phyloP scores from a whole-genome alignment of 2,888 invertebrate species.

The Sympetrum striolatum region DNA sequence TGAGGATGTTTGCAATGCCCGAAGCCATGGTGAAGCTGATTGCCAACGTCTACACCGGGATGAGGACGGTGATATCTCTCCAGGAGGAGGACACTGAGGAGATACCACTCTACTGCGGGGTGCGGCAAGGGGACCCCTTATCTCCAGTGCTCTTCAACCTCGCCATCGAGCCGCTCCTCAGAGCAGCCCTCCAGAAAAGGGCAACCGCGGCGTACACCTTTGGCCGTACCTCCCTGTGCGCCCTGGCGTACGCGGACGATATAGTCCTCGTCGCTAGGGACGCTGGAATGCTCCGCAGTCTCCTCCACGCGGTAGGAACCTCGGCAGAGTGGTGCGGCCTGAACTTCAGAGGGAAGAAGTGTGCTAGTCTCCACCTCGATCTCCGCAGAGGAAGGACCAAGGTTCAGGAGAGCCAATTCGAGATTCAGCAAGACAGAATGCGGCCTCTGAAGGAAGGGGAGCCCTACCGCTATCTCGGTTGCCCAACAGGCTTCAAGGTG shows the following conservation, averaged over 20 bases:
- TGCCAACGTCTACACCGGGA: too few species aligned
- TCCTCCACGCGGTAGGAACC: conserved; percentile 3
- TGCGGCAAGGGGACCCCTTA: background rate
- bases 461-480: conserved; percentile 53
- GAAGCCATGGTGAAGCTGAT: too few species aligned
- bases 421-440: background rate
- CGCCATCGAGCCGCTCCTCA: background rate
- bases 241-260: conserved; percentile 52
- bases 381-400: background rate
- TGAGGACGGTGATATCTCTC: too few species aligned
- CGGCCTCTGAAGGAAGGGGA: background rate
- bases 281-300: conserved; percentile 46
- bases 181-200: too few species aligned
- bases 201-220: background rate
- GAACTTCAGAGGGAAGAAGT: conserved; percentile 53
- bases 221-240: background rate
- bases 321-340: conserved; percentile 50
- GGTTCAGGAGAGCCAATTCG: background rate
- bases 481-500: conserved; percentile 53
- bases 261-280: conserved; percentile 47
- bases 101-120: too few species aligned
- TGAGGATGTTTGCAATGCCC: too few species aligned
- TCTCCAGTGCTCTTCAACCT: background rate
- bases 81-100: too few species aligned
- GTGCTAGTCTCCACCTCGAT: conserved; percentile 50